These are phyloP conservation scores for Eleginops maclovinus DNA, from an alignment of 2,113 vertebrate genomes.

Conservation along the genomic window DNA sequence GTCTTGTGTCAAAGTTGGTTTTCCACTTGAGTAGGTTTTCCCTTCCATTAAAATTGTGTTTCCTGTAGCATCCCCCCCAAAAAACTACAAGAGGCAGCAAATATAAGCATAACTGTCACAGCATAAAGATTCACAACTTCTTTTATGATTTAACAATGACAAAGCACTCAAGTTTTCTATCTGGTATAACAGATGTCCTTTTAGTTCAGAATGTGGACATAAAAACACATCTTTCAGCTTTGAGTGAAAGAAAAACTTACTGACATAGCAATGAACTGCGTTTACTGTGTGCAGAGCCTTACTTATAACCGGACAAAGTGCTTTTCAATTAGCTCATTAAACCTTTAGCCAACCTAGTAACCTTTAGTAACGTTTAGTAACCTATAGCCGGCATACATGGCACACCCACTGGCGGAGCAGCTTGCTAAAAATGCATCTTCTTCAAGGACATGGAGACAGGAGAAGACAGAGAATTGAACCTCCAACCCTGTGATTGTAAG, in stretches of 20 bases:
- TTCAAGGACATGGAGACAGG: no score
- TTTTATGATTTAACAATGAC: constrained; percentile 12
- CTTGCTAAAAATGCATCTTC: no score
- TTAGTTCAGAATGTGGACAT: background rate
- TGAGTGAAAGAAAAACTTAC: constrained; percentile 1
- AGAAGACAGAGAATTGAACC: no score
- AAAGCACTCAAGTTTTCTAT: background rate
- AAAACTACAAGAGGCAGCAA: background rate
- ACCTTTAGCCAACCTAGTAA: no score
- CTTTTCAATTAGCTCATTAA: no score
- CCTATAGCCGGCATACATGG: no score
- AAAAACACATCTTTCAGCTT: background rate
- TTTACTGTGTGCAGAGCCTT: no score
- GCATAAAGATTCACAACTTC: background rate
- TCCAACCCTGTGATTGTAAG: no score
- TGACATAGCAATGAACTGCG: no score
- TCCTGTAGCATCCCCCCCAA: background rate
- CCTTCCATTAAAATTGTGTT: background rate
- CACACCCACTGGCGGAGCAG: no score
- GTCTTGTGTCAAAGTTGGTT: background rate
- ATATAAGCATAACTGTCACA: background rate
- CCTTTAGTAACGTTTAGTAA: no score
- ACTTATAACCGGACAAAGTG: no score
- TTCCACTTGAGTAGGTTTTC: background rate
- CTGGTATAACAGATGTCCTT: background rate